phyloP scores from a whole-genome alignment of 2,113 vertebrate species.

The Pantherophis guttatus region DNA sequence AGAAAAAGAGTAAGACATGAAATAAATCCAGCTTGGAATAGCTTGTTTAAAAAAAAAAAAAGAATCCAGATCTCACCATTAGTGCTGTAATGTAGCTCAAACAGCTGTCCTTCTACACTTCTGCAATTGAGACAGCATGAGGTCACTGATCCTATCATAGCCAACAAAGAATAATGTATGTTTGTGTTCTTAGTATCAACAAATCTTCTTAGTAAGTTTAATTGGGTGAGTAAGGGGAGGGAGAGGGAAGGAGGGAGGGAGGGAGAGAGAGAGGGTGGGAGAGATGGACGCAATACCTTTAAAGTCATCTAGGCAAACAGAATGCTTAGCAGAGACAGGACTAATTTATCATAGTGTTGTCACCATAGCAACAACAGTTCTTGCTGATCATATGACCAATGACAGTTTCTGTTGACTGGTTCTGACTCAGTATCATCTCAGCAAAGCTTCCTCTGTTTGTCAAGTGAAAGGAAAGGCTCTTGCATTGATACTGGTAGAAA shows the following conservation, averaged over 20 bases:
- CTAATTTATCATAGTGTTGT: conserved; percentile 82
- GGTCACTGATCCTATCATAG: conserved; percentile 18
- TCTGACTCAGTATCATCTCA: conserved; percentile 71
- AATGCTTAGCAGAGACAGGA: conserved; percentile 72
- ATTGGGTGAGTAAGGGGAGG: conserved; percentile 48
- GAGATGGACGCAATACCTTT: conserved; percentile 51
- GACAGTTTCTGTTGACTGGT: conserved; percentile 72
- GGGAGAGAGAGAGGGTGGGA: not conserved
- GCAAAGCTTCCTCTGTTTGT: conserved; percentile 69
- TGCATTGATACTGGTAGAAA: conserved; percentile 68
- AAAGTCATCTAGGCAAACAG: conserved; percentile 73
- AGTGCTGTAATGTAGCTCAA: not conserved
- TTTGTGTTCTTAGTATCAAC: conserved; percentile 43
- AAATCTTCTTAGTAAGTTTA: conserved; percentile 47
- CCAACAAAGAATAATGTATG: conserved; percentile 31
- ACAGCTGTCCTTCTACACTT: not conserved
- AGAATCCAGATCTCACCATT: conserved; percentile 22
- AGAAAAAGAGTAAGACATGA: conserved; percentile 39
- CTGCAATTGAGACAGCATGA: conserved; percentile 32
- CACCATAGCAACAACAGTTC: conserved; percentile 77
- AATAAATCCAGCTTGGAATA: conserved; percentile 40
- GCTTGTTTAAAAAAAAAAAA: not conserved
- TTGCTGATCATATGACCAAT: conserved; percentile 69
- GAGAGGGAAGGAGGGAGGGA: not conserved
- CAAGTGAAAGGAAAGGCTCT: conserved; percentile 60